A percentile compares a stretch with the other conserved stretches of the same genome.
Evolutionary conservation across 2,888 invertebrate species (phyloP).

Genomic region (Hesperia comma): DNA sequence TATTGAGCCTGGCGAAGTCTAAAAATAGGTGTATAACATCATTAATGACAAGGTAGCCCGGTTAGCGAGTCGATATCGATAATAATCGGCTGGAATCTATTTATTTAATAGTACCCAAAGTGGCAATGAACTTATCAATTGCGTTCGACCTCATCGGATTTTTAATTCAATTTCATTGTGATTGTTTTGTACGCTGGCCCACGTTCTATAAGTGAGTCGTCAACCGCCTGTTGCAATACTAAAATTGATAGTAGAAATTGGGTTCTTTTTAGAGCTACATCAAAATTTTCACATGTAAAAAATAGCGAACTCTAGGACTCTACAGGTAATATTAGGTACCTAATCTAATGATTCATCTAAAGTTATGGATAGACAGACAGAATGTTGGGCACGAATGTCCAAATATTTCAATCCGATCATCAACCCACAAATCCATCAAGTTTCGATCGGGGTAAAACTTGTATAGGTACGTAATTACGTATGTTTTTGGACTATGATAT

Average conservation of each 20-base stretch:
- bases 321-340: no score
- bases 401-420: no score
- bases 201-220: neutral
- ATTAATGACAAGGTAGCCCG: neutral
- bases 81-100: neutral
- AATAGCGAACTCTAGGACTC: no score
- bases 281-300: no score
- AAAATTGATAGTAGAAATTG: neutral
- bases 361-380: no score
- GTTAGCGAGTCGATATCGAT: neutral
- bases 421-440: no score
- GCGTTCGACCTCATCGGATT: slow-evolving; percentile 1
- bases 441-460: no score
- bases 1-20: neutral
- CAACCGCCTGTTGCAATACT: neutral
- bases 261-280: no score
- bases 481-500: no score
- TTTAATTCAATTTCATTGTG: slow-evolving; percentile 11
- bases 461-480: no score
- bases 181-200: neutral
- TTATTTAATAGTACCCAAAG: neutral
- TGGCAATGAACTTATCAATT: slow-evolving; percentile 11
- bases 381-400: no score
- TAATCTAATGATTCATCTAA: no score
- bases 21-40: neutral